Percentiles rank a stretch among this genome's conserved stretches.
These are phyloP conservation scores for Microcebus ravelobensis DNA, from an alignment of 2,113 vertebrate species.

Conservation along the genomic window DNA sequence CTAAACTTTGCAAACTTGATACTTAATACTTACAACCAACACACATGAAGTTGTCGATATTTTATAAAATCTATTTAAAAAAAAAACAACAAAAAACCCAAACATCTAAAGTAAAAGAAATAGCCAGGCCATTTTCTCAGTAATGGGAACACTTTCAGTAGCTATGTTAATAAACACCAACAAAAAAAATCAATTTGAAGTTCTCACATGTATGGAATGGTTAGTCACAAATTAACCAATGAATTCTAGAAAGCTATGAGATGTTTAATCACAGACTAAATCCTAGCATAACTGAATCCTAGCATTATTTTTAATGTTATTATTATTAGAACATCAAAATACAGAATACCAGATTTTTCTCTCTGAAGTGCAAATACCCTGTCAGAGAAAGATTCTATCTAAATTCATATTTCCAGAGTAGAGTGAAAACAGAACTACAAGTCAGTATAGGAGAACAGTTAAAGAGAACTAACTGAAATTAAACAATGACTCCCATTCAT, in stretches of 20 bases:
- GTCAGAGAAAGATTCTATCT: not conserved
- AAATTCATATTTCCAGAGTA: not conserved
- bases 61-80: not conserved
- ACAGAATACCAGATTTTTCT: not conserved
- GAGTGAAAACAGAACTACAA: not conserved
- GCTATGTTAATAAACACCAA: not conserved
- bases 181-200: not conserved
- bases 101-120: not conserved
- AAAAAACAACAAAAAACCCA: not conserved
- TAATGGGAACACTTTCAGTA: not conserved
- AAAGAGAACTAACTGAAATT: not conserved
- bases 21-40: not conserved
- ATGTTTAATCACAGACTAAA: not conserved
- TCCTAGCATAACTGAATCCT: not conserved
- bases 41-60: not conserved
- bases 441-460: not conserved
- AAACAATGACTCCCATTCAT: not conserved
- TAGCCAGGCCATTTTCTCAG: not conserved
- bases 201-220: not conserved
- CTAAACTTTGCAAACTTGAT: not conserved
- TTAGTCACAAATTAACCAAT: not conserved
- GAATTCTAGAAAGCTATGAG: not conserved
- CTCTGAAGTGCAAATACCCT: not conserved
- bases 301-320: not conserved
- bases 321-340: not conserved